These are phyloP conservation scores for Harpalus rubripes DNA, from an alignment of 2,888 invertebrate species.

Conservation along the genomic window DNA sequence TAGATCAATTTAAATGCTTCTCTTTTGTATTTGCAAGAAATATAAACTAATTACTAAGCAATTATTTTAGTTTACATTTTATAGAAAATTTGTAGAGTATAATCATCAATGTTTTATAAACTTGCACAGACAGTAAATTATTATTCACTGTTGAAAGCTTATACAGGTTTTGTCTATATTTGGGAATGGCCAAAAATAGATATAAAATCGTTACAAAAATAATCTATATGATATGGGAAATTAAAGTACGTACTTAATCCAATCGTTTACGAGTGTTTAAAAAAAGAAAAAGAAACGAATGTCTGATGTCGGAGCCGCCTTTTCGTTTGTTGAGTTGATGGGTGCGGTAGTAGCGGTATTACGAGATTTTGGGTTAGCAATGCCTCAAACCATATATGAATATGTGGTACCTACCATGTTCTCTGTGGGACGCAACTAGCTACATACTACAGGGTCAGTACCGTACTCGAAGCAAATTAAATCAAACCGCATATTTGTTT, in stretches of 20 bases:
- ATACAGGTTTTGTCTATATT: not conserved
- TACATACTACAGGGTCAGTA: constrained; percentile 19
- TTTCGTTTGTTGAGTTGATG: constrained; percentile 18
- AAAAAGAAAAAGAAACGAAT: constrained; percentile 1
- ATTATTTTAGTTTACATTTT: not conserved
- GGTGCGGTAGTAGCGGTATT: constrained; percentile 38
- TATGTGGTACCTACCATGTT: constrained; percentile 25
- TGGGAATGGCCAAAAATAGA: not conserved
- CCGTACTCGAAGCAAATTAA: not conserved
- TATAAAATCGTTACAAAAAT: not conserved
- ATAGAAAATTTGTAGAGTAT: not conserved
- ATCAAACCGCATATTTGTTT: not conserved
- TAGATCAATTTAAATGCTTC: too few relatives aligned
- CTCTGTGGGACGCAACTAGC: constrained; percentile 23
- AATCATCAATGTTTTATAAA: not conserved
- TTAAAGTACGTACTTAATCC: constrained; percentile 6
- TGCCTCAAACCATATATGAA: constrained; percentile 44
- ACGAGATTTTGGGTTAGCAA: constrained; percentile 52
- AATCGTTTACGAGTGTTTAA: not conserved
- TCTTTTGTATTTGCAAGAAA: too few relatives aligned
- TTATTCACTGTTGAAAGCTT: not conserved
- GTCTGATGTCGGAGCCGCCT: constrained; percentile 3
- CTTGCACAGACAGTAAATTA: not conserved
- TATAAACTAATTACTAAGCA: not conserved
- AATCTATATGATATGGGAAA: not conserved